Percentiles rank a stretch among this genome's conserved stretches.
Conservation (phyloP, 2,888 invertebrate species). For the Sphecodes monilicornis region DNA sequence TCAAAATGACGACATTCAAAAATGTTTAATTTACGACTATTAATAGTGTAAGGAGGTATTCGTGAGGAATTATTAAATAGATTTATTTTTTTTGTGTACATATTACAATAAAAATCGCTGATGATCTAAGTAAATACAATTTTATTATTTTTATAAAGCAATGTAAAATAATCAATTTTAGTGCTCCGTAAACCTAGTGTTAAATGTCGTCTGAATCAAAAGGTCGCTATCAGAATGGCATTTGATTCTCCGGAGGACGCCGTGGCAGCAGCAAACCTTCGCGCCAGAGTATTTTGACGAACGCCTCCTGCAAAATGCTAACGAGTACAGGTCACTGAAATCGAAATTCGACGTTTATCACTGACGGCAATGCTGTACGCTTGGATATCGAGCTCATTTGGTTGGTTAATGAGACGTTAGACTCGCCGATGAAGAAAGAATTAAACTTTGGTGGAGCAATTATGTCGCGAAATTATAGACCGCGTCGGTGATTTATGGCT, state of each 20-base stretch:
- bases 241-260: neutral
- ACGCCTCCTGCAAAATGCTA: neutral
- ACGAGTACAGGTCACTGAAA: neutral
- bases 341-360: neutral
- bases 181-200: too few relatives aligned
- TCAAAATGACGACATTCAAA: too few relatives aligned
- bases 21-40: too few relatives aligned
- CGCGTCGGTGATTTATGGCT: neutral
- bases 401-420: conserved; percentile 58
- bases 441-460: neutral
- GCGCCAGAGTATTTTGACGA: neutral
- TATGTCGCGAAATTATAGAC: neutral
- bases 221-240: conserved; percentile 15
- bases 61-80: too few relatives aligned
- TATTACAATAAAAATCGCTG: too few relatives aligned
- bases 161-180: too few relatives aligned
- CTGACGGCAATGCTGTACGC: neutral
- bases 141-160: too few relatives aligned
- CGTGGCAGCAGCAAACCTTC: neutral
- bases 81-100: too few relatives aligned
- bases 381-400: conserved; percentile 51
- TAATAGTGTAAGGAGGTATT: too few relatives aligned
- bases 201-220: conserved; percentile 33
- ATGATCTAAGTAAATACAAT: too few relatives aligned
- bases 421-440: neutral